phyloP scores from a whole-genome alignment of 2,888 invertebrate genomes.

The Leuctra nigra region DNA sequence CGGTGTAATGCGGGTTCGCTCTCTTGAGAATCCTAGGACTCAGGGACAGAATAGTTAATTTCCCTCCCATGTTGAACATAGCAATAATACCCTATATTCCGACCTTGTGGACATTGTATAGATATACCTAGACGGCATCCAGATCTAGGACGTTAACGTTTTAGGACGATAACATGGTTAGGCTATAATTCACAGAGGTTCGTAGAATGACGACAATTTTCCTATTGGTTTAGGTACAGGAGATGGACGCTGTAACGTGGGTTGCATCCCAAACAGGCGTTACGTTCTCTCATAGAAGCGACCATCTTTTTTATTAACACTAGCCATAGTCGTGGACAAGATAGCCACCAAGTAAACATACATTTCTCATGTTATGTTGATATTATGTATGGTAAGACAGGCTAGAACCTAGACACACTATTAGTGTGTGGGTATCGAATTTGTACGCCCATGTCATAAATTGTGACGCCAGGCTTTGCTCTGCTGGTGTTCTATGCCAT shows the following conservation, averaged over 20 bases:
- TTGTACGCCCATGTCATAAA: background rate
- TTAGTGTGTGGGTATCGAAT: background rate
- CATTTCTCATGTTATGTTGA: background rate
- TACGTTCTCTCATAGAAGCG: background rate
- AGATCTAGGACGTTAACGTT: no score
- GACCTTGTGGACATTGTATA: no score
- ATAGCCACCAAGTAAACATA: background rate
- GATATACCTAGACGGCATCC: no score
- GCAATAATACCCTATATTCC: no score
- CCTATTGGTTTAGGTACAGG: constrained; percentile 3
- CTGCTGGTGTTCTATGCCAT: background rate
- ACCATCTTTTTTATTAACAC: background rate
- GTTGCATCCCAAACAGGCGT: background rate
- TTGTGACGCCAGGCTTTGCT: background rate
- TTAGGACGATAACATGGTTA: background rate
- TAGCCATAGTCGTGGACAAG: background rate
- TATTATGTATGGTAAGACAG: no score
- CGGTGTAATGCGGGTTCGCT: no score
- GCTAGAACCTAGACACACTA: no score
- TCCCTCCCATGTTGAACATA: no score
- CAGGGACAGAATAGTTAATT: no score
- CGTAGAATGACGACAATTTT: constrained; percentile 4
- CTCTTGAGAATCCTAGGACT: no score
- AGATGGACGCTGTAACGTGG: background rate
- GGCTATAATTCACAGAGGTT: background rate